A percentile compares a stretch with the other conserved stretches of the same genome.
Conservation (phyloP, 2,797 vertebrate genomes). For the Pseudomugil tenellus region DNA sequence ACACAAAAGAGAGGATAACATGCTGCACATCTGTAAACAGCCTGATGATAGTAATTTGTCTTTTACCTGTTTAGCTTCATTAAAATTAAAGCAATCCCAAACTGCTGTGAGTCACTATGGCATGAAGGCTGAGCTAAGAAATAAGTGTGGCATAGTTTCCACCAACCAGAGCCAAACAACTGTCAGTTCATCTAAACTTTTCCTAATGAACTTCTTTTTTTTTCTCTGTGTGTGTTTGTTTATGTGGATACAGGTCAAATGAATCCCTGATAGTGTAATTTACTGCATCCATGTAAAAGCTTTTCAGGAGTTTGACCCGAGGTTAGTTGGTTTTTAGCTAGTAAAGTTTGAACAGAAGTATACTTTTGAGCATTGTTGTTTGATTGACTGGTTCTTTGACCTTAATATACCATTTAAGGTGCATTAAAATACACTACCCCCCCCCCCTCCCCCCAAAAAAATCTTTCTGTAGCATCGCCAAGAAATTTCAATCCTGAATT, state of each 20-base stretch:
- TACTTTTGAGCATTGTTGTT: neutral
- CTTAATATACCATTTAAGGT: neutral
- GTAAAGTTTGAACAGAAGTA: no score
- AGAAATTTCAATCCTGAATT: no score
- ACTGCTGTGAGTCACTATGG: slow-evolving; percentile 51
- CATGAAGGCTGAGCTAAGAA: slow-evolving; percentile 43
- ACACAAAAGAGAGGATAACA: slow-evolving; percentile 7
- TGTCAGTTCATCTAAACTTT: slow-evolving; percentile 70
- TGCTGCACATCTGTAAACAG: slow-evolving; percentile 34
- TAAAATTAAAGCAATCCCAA: slow-evolving; percentile 46
- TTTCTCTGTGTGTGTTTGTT: neutral
- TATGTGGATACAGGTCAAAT: neutral
- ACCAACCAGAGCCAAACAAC: slow-evolving; percentile 55
- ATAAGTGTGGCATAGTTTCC: slow-evolving; percentile 47
- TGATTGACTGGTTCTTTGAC: neutral
- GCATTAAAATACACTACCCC: no score
- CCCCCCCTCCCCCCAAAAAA: no score
- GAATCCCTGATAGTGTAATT: neutral
- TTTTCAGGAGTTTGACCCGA: neutral
- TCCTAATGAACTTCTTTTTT: slow-evolving; percentile 59
- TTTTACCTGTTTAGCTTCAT: slow-evolving; percentile 29
- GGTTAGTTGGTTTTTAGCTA: neutral
- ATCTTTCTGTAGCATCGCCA: no score
- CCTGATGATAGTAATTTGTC: slow-evolving; percentile 34
- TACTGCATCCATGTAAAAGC: neutral